Base-by-base conservation (phyloP, 2,888 invertebrate genomes). In the Troglohyphantes excavatus region DNA sequence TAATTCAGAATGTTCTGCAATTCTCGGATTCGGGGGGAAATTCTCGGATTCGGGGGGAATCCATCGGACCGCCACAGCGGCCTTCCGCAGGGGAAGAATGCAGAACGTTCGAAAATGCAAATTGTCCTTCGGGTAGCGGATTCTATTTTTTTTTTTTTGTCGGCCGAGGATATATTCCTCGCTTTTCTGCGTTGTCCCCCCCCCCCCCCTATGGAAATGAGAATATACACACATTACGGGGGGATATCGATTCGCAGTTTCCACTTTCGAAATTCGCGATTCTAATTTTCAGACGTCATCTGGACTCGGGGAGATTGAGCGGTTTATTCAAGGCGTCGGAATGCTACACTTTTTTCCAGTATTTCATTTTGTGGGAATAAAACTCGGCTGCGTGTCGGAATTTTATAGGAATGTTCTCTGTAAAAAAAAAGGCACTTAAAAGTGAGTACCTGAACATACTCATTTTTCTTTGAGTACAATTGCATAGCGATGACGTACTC, bases 251-350 rank as follows among this genome's bases (percentile, higher is more conserved):
- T 53, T 53, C n/a, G 53, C 17, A 53, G 53, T 53, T 53, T 53
- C 53, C n/a, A 53, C 53, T 53, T 53, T 53, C 53, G n/a, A 53
- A 13, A 53, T 17, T 17, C n/a, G n/a, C 13, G 1, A 53, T 53
- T 53, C 53, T 53, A 53, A 53, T 53, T 53, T 53, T 53, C 53
- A 53, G n/a, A 53, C 53, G 53, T 53, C 53, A 53, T 53, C 53
- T 2, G 53, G 5, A n/a, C n/a, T n/a, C 53, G n/a, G 53, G 17
- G n/a, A 17, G 53, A 53, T 53, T n/a, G 53, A 53, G 53, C 9
- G 39, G 53, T 53, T 53, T n/a, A n/a, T 53, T 53, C n/a, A 53
- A n/a, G n/a, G 13, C 53, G 53, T 5, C 17, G 53, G 53, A 53
- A n/a, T 13, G n/a, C 5, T 53, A 17, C 46, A 46, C 9, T n/a